Base-by-base conservation (phyloP, 2,888 invertebrate species). In the Drosophila stalkeri region DNA sequence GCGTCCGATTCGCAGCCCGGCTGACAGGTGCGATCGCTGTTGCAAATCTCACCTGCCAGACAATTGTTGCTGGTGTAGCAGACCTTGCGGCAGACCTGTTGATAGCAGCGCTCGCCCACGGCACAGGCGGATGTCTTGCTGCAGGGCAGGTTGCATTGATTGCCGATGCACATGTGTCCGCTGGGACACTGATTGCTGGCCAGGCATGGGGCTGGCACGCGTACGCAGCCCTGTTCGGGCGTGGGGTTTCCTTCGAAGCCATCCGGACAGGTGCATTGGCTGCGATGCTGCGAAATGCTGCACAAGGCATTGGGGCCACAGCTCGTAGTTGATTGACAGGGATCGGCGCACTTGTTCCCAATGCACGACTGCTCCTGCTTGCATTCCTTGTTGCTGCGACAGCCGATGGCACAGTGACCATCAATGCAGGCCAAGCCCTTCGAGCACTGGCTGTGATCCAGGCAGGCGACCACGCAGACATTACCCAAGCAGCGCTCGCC, bases 51-150 rank as follows among this genome's bases (percentile, higher is more conserved):
- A 56, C 98, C 98, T 3, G 97, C 96, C 83, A 98, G 94, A 88
- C 98, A 98, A 90, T 98, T 98, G 89, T 96, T 97, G 91, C 97
- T 97, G 12, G 96, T 96, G 90, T 97, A 97, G 91, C 98, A 98
- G 41, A 98, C 95, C 94, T 97, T 98, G 23, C 96, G 95, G 88
- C 98, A 98, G 76, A 96, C 94, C 77, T 95, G 96, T 82, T 96
- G 96, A 70, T 94, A 95, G 89, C 98, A 98, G 72, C 96, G 95
- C 93, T 98, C 98, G 16, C 98, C 98, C 47, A 96, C 95, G 0
- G 97, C 98, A 91, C 98, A 98, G 27, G 95, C 94, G 1, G 94
- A 94, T 72, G 95, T 96, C 73, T 96, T 96, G 78, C 94, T 94
- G 89, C 98, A 98, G 6, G 96, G 96, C 43, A 96, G 94, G 90